phyloP scores from a whole-genome alignment of 2,113 vertebrate genomes.

The Propithecus coquereli region DNA sequence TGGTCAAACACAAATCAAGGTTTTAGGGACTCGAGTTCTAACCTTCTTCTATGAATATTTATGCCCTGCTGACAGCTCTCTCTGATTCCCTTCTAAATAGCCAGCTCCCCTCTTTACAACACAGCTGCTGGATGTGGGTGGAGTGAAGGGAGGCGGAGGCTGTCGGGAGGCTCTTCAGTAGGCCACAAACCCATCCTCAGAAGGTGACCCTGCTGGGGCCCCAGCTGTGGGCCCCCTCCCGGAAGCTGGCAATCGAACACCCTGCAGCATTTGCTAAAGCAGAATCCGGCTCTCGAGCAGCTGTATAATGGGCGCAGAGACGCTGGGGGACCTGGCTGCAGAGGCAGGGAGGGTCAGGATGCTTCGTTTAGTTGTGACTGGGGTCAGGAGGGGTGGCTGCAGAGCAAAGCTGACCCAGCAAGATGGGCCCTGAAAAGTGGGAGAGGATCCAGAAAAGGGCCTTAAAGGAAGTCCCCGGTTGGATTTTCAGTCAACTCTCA shows the following conservation, averaged over 20 bases:
- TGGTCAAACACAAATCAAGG: conserved; percentile 71
- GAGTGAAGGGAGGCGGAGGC: not conserved
- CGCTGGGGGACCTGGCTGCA: not conserved
- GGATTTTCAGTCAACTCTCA: not conserved
- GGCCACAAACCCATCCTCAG: not conserved
- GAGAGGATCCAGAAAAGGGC: not conserved
- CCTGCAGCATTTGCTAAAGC: not conserved
- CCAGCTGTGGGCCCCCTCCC: not conserved
- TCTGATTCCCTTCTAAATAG: conserved; percentile 66
- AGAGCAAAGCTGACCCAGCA: not conserved
- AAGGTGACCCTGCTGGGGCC: not conserved
- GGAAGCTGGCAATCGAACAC: not conserved
- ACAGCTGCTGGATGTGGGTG: conserved; percentile 41
- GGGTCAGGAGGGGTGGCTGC: not conserved
- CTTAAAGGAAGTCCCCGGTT: not conserved
- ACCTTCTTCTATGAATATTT: conserved; percentile 71
- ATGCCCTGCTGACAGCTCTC: conserved; percentile 66
- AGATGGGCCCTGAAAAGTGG: not conserved
- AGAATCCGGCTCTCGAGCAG: not conserved
- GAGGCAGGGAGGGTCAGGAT: not conserved
- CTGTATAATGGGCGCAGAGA: not conserved
- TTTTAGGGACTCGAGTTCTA: conserved; percentile 73
- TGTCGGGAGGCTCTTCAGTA: not conserved
- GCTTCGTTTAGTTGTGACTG: not conserved
- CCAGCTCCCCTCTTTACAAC: conserved; percentile 28